Evolutionary conservation across 2,113 vertebrate genomes (phyloP), one percentile per base, ranked within the genome.

Genomic region (Nicator chloris): DNA sequence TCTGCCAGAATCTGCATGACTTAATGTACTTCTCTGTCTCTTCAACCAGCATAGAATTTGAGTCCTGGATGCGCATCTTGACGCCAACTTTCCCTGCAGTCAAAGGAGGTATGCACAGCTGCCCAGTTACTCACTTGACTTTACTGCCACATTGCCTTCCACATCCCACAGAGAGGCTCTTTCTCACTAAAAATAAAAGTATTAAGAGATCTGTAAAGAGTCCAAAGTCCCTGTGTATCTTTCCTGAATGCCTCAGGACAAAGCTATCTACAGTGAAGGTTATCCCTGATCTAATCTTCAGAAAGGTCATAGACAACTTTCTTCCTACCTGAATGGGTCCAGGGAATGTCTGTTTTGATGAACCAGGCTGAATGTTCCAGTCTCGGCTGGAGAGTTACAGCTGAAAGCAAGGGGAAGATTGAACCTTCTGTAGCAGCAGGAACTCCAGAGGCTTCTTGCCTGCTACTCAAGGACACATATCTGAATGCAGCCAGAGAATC

Each of bases 1-100:
- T 93, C 57, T 94, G 94, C 70, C 85, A 93, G 42, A 59, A 31
- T 14, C 92, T 97, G 30, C 95, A 97, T 28, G n/a, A 95, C 44
- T 76, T 90, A 14, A 28, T 96, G 31, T 93, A 79, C 81, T 49
- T 94, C 49, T 94, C 88, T 54, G 40, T 81, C 73, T 92, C 92
- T 88, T 95, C 93, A 83, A 94, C 56, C 35, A 96, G 97, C 51
- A 81, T 37, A 40, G 56, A 40, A 71, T 70, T 17, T 8, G 14
- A 47, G 88, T 96, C 57, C 94, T 97, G 26, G 66, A 96, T 49
- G 14, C 8, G 2, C 66, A 44, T 33, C 72, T 97, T 86, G 93
- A 75, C 66, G 94, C 93, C 44, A 82, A 30, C 39, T 91, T 97
- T 35, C 30, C 31, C 35, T 51, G 49, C 42, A 10, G 26, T 63